Evolutionary conservation across 37 sponge, comb jelly and placozoan genomes (phyloP).

Genomic region (Amphimedon queenslandica): DNA sequence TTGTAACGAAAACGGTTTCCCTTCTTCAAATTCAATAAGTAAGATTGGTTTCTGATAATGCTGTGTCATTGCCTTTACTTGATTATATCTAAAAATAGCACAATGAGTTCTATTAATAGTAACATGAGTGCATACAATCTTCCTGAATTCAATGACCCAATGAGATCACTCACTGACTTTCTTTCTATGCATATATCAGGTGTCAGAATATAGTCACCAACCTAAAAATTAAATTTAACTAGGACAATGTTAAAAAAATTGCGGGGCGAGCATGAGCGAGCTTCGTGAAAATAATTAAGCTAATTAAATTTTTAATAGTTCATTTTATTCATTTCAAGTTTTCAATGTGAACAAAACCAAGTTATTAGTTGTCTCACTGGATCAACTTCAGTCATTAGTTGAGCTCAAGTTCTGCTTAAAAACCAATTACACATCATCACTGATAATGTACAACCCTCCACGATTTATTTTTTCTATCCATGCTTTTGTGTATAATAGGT

Average conservation of each 20-base stretch:
- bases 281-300: too few species aligned
- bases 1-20: conserved; percentile 83
- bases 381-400: too few species aligned
- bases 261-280: too few species aligned
- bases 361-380: too few species aligned
- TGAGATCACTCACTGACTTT: conserved; percentile 92
- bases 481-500: too few species aligned
- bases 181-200: conserved; percentile 98
- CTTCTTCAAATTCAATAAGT: conserved; percentile 89
- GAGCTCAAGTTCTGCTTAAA: too few species aligned
- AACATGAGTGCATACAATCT: conserved; percentile 58
- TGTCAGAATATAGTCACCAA: conserved; percentile 96
- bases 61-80: conserved; percentile 85
- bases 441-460: too few species aligned
- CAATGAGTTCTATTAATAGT: not conserved
- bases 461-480: not conserved
- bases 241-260: too few species aligned
- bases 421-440: too few species aligned
- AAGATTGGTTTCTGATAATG: conserved; percentile 82
- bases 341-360: too few species aligned
- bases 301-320: too few species aligned
- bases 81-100: conserved; percentile 62
- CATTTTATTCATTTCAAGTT: too few species aligned
- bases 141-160: conserved; percentile 90
- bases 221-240: conserved; percentile 39